These are phyloP conservation scores for Bursaphelenchus mucronatus DNA, from an alignment of 1,140 invertebrate genomes.

Conservation along the genomic window DNA sequence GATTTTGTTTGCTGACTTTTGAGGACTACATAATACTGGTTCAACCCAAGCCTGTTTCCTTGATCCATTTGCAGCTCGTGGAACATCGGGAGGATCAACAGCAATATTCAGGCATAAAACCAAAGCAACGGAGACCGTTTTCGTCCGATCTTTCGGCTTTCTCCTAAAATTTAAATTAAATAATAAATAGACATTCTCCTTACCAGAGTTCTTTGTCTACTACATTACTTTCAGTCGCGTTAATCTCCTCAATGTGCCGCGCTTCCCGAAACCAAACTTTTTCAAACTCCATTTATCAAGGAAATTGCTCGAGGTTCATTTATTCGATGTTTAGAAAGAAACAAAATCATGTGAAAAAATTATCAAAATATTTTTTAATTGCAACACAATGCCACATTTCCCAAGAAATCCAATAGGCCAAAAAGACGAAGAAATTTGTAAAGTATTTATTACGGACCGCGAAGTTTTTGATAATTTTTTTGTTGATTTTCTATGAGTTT, in stretches of 20 bases:
- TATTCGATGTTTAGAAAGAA: no score
- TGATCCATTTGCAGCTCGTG: constrained; percentile 93
- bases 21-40: constrained; percentile 75
- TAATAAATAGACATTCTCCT: constrained; percentile 18
- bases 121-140: constrained; percentile 96
- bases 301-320: no score
- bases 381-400: no score
- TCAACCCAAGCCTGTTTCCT: constrained; percentile 91
- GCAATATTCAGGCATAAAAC: constrained; percentile 96
- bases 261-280: constrained; percentile 50
- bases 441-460: no score
- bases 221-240: constrained; percentile 15
- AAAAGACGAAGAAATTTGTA: no score
- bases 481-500: no score
- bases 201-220: constrained; percentile 40
- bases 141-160: constrained; percentile 68
- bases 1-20: constrained; percentile 87
- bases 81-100: constrained; percentile 94
- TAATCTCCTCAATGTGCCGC: constrained; percentile 41
- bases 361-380: no score
- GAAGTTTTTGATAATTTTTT: no score
- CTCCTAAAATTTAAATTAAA: constrained; percentile 31
- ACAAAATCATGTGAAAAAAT: no score
- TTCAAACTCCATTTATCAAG: constrained; percentile 13
- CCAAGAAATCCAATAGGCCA: no score